These are phyloP conservation scores for Amiota minor DNA, from an alignment of 2,888 invertebrate species.

Conservation along the genomic window DNA sequence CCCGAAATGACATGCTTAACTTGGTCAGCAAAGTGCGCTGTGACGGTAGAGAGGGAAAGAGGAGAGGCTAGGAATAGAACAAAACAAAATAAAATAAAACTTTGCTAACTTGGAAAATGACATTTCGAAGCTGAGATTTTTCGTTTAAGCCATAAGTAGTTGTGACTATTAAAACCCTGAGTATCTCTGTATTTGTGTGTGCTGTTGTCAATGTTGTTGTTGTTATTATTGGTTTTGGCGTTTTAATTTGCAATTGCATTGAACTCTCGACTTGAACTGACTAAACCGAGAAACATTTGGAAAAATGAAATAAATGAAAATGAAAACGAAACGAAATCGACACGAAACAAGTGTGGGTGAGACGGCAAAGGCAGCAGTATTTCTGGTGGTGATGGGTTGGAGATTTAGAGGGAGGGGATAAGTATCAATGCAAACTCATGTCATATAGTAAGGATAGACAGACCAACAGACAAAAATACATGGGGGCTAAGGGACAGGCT, in stretches of 20 bases:
- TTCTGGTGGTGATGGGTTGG: no score
- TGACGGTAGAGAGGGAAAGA: neutral
- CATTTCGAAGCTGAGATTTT: slow-evolving; percentile 22
- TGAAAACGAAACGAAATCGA: slow-evolving; percentile 14
- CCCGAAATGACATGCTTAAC: slow-evolving; percentile 20
- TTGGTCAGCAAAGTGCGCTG: slow-evolving; percentile 6
- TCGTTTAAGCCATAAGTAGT: slow-evolving; percentile 17
- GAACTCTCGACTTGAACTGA: neutral
- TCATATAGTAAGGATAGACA: neutral
- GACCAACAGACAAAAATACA: neutral
- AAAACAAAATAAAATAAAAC: neutral
- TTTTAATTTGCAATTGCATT: slow-evolving; percentile 13
- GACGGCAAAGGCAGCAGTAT: neutral
- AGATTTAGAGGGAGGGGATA: no score
- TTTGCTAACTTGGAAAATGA: slow-evolving; percentile 17
- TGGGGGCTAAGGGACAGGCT: neutral
- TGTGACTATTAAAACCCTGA: slow-evolving; percentile 5
- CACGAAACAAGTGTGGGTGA: neutral
- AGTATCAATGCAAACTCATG: no score
- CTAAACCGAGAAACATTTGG: no score
- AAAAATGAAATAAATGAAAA: slow-evolving; percentile 11
- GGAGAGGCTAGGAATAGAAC: neutral
- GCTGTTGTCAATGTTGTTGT: neutral
- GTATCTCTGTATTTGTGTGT: neutral
- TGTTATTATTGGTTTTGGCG: neutral